Evolutionary conservation across 1,140 invertebrate genomes (phyloP), one percentile per base, ranked within the genome.

Genomic region (Drosophila tani): DNA sequence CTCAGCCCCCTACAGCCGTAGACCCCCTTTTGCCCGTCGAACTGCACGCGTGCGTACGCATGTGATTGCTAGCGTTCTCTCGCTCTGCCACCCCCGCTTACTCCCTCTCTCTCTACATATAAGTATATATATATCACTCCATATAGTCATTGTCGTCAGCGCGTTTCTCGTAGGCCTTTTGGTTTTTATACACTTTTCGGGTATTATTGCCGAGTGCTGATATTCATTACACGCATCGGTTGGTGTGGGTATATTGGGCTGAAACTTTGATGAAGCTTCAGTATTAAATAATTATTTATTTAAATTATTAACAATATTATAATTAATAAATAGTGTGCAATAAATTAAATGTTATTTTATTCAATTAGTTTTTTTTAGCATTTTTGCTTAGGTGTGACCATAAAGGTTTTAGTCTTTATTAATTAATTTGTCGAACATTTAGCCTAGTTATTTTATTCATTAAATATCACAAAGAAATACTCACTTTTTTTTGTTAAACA

Each of bases 21-120:
- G 11, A 9, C 21, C 46, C 45, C 43, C 40, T 21, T 40, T 21
- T 35, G 0, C 24, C 32, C 38, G 12, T 15, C 46, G 38, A 69
- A 43, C 60, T 41, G 41, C 9, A 78, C 75, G 77, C 77, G 76
- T 79, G 75, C 68, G 77, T 79, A 79, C 77, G 77, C 77, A 79
- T 80, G 66, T 79, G 76, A 78, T 73, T 51, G 67, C 29, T 17
- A 17, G n/a, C 43, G 8, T 27, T 15, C 58, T 38, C 66, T 15
- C 49, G 1, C 40, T 55, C 62, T 12, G 19, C 6, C 27, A 19
- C 47, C n/a, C 17, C 9, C 1, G 8, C 59, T 11, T 19, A 15
- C 45, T 14, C 27, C 12, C 40, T 15, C 62, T 38, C 50, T 5
- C 14, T 12, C n/a, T 3, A 29, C 2, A 47, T 21, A 14, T n/a